Percentiles rank a stretch among this genome's conserved stretches.
Conservation (phyloP, 2,113 vertebrate species). For the Caretta caretta region DNA sequence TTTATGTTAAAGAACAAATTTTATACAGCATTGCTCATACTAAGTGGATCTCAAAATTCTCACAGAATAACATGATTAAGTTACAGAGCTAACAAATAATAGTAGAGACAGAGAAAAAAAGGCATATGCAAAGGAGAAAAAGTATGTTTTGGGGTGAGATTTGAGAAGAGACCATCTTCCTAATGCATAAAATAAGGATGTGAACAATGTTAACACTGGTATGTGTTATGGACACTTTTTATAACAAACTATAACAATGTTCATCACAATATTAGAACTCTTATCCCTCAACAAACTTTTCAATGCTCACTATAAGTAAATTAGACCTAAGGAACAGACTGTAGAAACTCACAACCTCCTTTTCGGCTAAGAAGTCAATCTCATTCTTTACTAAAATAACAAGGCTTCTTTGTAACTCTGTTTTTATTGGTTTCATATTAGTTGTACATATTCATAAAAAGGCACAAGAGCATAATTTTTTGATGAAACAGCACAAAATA, state of each 20-base stretch:
- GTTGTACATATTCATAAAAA: rapidly evolving
- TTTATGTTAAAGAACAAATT: rapidly evolving
- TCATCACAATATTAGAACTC: rapidly evolving
- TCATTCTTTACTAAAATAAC: rapidly evolving
- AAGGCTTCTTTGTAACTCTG: rapidly evolving
- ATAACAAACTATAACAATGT: rapidly evolving
- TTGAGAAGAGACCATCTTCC: rapidly evolving
- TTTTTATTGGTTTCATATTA: neutral
- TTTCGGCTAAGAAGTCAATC: rapidly evolving
- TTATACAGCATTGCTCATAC: rapidly evolving
- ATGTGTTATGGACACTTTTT: rapidly evolving
- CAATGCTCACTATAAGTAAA: rapidly evolving
- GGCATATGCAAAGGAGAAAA: neutral
- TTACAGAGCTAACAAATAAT: rapidly evolving
- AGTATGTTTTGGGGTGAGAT: neutral
- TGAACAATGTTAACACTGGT: rapidly evolving
- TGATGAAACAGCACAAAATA: rapidly evolving
- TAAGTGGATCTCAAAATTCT: neutral
- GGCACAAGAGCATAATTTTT: rapidly evolving
- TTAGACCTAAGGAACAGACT: rapidly evolving
- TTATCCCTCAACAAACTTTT: neutral
- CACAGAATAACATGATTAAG: rapidly evolving
- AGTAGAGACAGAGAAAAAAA: rapidly evolving
- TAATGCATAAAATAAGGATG: rapidly evolving
- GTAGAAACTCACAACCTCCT: rapidly evolving